Percentiles rank a stretch among this genome's conserved stretches.
Evolutionary conservation across 2,888 invertebrate genomes (phyloP).

Genomic region (Linnaemya tessellans): DNA sequence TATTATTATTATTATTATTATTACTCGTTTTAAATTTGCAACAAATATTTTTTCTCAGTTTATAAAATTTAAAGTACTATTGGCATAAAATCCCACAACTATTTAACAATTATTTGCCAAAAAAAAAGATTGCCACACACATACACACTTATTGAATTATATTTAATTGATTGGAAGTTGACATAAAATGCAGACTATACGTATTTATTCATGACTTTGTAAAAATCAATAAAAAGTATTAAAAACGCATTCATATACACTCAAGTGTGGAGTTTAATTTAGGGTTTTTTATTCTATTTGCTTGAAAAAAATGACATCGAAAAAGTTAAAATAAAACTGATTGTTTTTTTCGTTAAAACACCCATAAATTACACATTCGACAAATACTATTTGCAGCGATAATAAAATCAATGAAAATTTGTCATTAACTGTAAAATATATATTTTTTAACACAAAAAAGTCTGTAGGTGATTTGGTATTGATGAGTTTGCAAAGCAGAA

Average conservation of each 20-base stretch:
- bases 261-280: slow-evolving; percentile 34
- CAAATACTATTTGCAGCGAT: slow-evolving; percentile 17
- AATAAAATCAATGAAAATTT: neutral
- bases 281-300: slow-evolving; percentile 28
- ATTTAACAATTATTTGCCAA: slow-evolving; percentile 44
- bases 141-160: slow-evolving; percentile 40
- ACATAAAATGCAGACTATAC: slow-evolving; percentile 38
- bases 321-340: slow-evolving; percentile 17
- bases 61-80: slow-evolving; percentile 7
- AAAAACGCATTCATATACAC: slow-evolving; percentile 23
- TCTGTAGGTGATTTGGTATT: too few species aligned
- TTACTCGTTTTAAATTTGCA: neutral
- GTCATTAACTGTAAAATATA: neutral
- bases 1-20: neutral
- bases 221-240: slow-evolving; percentile 35
- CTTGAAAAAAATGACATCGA: neutral
- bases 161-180: slow-evolving; percentile 64
- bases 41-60: slow-evolving; percentile 15
- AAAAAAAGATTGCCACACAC: slow-evolving; percentile 32
- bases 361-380: neutral
- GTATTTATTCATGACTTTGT: slow-evolving; percentile 28
- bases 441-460: neutral
- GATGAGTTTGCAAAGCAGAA: neutral
- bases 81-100: slow-evolving; percentile 4
- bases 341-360: slow-evolving; percentile 6